These are phyloP conservation scores for Orientallactaga sibirica DNA, from an alignment of 2,797 vertebrate genomes.

Conservation along the genomic window DNA sequence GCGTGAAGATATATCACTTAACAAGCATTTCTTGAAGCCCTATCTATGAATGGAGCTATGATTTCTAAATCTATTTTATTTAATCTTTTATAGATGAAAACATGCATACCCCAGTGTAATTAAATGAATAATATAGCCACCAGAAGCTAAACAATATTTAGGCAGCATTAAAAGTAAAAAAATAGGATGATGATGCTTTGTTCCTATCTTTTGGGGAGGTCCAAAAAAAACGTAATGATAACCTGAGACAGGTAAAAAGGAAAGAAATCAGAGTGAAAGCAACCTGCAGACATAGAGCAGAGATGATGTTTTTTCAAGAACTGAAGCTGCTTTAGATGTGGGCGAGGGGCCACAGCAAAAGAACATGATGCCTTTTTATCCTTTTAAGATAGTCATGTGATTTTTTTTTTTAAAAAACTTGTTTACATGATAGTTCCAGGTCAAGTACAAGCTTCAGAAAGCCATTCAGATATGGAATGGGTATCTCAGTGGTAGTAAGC, in stretches of 20 bases:
- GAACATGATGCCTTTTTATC: background rate
- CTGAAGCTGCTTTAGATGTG: too few relatives aligned
- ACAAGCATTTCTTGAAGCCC: background rate
- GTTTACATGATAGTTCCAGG: background rate
- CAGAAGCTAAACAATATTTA: constrained; percentile 28
- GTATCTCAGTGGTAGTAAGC: background rate
- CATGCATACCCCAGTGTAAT: constrained; percentile 21
- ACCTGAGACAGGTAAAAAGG: background rate
- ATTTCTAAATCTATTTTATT: constrained; percentile 33
- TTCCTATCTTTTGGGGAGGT: background rate
- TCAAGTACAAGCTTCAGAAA: background rate
- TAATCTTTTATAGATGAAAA: constrained; percentile 33
- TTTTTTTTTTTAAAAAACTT: background rate
- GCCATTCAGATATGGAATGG: background rate
- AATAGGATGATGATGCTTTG: background rate
- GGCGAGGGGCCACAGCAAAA: background rate
- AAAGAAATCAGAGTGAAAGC: background rate
- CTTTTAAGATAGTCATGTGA: background rate
- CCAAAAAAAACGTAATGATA: background rate
- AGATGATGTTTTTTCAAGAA: background rate
- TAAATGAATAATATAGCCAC: background rate
- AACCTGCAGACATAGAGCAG: background rate
- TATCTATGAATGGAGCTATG: background rate
- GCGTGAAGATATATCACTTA: background rate
- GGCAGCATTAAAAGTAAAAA: background rate